phyloP scores from a whole-genome alignment of 2,888 invertebrate genomes.

The Tubiluchus corallicola region DNA sequence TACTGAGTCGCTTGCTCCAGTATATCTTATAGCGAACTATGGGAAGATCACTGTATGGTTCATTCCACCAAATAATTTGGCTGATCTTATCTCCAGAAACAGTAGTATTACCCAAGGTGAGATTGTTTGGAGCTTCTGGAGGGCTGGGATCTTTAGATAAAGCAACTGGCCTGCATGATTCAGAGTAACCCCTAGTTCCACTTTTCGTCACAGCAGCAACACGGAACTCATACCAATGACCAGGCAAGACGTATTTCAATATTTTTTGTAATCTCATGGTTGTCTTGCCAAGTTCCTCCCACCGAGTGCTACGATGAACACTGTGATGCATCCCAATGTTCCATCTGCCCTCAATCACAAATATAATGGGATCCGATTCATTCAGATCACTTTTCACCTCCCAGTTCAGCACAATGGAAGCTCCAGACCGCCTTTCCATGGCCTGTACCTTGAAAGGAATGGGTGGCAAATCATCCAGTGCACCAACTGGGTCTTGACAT shows the following conservation, averaged over 20 bases:
- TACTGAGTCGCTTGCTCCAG: conserved; percentile 19
- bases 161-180: not conserved
- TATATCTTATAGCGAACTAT: conserved; percentile 21
- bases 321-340: not conserved
- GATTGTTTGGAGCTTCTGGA: conserved; percentile 22
- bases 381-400: not conserved
- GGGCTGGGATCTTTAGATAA: conserved; percentile 15
- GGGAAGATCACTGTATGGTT: conserved; percentile 22
- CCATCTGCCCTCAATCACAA: not conserved
- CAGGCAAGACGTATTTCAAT: conserved; percentile 13
- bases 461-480: conserved; percentile 2
- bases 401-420: not conserved
- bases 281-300: not conserved
- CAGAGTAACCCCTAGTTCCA: conserved; percentile 8
- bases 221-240: conserved; percentile 23
- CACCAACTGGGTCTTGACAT: conserved; percentile 14
- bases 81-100: conserved; percentile 18
- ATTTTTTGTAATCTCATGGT: not conserved
- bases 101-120: conserved; percentile 20
- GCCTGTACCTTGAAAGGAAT: not conserved
- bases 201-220: conserved; percentile 8
- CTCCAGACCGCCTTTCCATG: not conserved
- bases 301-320: not conserved
- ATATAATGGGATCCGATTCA: not conserved
- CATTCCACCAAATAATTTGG: conserved; percentile 21